Evolutionary conservation across 1,140 invertebrate genomes (phyloP), one percentile per base, ranked within the genome.

Genomic region (Pogonus chalceus): DNA sequence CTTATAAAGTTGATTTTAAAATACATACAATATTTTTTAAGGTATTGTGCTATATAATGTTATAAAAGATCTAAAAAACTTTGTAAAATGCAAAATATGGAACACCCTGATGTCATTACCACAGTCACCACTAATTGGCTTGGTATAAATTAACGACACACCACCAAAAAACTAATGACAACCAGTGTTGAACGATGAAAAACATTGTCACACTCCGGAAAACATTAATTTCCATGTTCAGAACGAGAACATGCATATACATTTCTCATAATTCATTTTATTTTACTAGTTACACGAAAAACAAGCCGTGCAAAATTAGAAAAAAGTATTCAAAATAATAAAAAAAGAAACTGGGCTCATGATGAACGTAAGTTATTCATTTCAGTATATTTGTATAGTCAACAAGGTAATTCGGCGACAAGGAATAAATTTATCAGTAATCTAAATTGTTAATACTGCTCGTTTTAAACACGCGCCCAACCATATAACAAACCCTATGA

Each of bases 361-460:
- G 23, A 50, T 22, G 20, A 22, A 26, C 24, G 49, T 14, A 50
- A 50, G 49, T 50, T 50, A 50, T 50, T 50, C 49, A 50, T 50
- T 26, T 50, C 20, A 7, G 37, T 43, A 43, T 43, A 43, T 43
- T 43, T 16, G 3, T 10, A 43, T 16, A 43, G 21, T 2, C 49
- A 23, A 23, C 49, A 46, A 39, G n/a, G 53, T 43, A 20, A 18
- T 4, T 2, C 31, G 20, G 20, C 23, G 35, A 21, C 18, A 21
- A 23, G 53, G 53, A 55, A n/a, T n/a, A n/a, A n/a, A n/a, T n/a
- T 55, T 47, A 55, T 55, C 53, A 48, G 46, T 47, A 55, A 55
- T 55, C 53, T 55, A 47, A 55, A 55, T 55, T 55, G 53, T 55
- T 55, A 55, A 55, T 55, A 47, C 7, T 24, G 10, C 31, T 52